These are phyloP conservation scores for Aplidium turbinatum DNA, from an alignment of 23 tunicate genomes.

Conservation along the genomic window DNA sequence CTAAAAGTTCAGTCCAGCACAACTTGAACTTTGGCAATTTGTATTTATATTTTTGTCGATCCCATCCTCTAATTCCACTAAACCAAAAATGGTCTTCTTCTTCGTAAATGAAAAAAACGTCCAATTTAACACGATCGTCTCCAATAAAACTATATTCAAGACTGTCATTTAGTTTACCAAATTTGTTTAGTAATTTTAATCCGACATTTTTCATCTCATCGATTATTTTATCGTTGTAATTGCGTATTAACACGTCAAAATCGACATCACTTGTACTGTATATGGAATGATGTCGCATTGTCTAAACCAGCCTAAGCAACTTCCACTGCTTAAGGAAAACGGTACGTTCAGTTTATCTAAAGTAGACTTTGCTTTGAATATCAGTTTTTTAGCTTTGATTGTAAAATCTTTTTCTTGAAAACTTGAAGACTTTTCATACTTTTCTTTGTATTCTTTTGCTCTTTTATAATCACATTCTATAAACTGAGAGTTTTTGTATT, in stretches of 20 bases:
- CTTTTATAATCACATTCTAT: too few relatives aligned
- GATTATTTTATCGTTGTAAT: slow-evolving; percentile 24
- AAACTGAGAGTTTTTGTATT: too few relatives aligned
- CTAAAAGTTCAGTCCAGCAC: slow-evolving; percentile 66
- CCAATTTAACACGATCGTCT: slow-evolving; percentile 47
- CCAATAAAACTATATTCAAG: too few relatives aligned
- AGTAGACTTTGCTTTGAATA: slow-evolving; percentile 28
- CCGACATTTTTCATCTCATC: slow-evolving; percentile 24
- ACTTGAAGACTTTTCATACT: neutral
- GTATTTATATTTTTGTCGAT: slow-evolving; percentile 56
- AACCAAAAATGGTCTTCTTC: slow-evolving; percentile 47
- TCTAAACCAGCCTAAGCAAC: too few relatives aligned
- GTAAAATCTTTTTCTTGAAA: slow-evolving; percentile 11
- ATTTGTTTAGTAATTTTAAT: slow-evolving; percentile 21
- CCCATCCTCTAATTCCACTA: slow-evolving; percentile 53
- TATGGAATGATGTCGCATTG: slow-evolving; percentile 61
- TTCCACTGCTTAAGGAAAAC: too few relatives aligned
- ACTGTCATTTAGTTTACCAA: too few relatives aligned
- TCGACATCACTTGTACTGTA: slow-evolving; percentile 37
- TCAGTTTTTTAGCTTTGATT: neutral
- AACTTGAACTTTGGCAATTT: slow-evolving; percentile 30
- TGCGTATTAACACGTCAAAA: slow-evolving; percentile 37
- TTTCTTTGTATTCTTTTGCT: slow-evolving; percentile 20
- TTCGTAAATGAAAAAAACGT: slow-evolving; percentile 58
- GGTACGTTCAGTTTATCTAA: slow-evolving; percentile 44